A percentile compares a stretch with the other conserved stretches of the same genome.
Evolutionary conservation across 2,113 vertebrate species (phyloP).

Genomic region (Dasyurus viverrinus): DNA sequence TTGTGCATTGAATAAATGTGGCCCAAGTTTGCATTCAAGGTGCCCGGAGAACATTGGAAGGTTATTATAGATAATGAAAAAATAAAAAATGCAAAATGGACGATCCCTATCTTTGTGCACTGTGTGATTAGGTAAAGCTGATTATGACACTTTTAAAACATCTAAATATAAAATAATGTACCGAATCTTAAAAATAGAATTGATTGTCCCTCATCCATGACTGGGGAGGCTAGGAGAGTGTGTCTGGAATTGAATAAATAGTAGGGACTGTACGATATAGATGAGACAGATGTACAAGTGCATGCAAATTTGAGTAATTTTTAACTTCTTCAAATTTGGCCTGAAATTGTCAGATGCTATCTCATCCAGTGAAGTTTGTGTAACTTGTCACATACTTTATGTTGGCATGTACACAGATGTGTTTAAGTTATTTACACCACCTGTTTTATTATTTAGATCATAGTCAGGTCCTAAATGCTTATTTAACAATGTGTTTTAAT

Average conservation of each 20-base stretch:
- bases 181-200: conserved; percentile 64
- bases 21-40: conserved; percentile 22
- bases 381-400: conserved; percentile 42
- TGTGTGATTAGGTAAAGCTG: conserved; percentile 53
- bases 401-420: conserved; percentile 53
- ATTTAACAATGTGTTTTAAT: conserved; percentile 71
- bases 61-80: conserved; percentile 31
- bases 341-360: conserved; percentile 6
- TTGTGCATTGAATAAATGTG: conserved; percentile 30
- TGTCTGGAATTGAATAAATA: conserved; percentile 59
- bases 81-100: conserved; percentile 46
- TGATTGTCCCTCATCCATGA: conserved; percentile 59
- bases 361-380: conserved; percentile 21
- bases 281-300: background rate
- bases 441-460: conserved; percentile 59
- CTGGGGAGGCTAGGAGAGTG: conserved; percentile 27
- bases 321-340: conserved; percentile 43
- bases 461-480: conserved; percentile 45
- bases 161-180: conserved; percentile 63
- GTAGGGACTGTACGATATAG: conserved; percentile 11
- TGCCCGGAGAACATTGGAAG: conserved; percentile 12
- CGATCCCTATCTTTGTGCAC: conserved; percentile 40
- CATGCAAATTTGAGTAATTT: conserved; percentile 36
- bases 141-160: conserved; percentile 62
- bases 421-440: conserved; percentile 47